Conservation (phyloP, 1,140 invertebrate genomes). For the Drosophila burlai region DNA sequence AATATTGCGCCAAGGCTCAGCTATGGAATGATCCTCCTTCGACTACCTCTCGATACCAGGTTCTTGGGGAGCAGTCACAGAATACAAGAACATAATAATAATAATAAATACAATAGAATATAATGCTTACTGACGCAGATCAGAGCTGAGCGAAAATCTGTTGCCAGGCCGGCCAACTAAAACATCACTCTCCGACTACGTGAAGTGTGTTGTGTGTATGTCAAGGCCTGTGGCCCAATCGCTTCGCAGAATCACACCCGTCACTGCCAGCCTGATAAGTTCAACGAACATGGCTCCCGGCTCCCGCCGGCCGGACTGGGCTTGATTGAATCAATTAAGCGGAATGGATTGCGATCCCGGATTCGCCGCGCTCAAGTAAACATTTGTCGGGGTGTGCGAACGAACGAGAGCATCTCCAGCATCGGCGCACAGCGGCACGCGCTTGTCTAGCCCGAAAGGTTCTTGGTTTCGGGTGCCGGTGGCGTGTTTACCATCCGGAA, state of each 20-base stretch:
- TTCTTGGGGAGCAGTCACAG: not conserved
- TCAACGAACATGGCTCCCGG: constrained; percentile 37
- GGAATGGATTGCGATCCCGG: constrained; percentile 72
- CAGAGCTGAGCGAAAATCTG: constrained; percentile 25
- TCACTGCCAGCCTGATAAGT: constrained; percentile 67
- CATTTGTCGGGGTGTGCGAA: constrained; percentile 12
- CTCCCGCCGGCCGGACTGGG: constrained; percentile 15
- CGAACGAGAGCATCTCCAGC: constrained; percentile 6
- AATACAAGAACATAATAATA: not conserved
- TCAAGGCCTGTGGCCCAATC: constrained; percentile 63
- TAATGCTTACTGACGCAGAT: constrained; percentile 23
- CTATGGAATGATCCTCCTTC: not conserved
- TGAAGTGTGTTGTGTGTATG: constrained; percentile 41
- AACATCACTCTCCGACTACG: constrained; percentile 39
- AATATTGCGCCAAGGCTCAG: not conserved
- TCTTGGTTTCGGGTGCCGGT: constrained; percentile 4
- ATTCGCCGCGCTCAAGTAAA: constrained; percentile 45
- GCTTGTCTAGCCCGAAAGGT: constrained; percentile 15
- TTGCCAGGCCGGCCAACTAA: constrained; percentile 50
- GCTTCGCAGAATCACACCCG: constrained; percentile 29
- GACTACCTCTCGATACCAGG: not conserved
- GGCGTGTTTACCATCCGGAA: constrained; percentile 20
- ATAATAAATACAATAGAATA: not conserved
- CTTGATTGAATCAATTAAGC: constrained; percentile 77
- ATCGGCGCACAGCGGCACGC: constrained; percentile 16